These are phyloP conservation scores for Grammomys dolichurus DNA, from an alignment of 2,113 vertebrate genomes.

Conservation along the genomic window DNA sequence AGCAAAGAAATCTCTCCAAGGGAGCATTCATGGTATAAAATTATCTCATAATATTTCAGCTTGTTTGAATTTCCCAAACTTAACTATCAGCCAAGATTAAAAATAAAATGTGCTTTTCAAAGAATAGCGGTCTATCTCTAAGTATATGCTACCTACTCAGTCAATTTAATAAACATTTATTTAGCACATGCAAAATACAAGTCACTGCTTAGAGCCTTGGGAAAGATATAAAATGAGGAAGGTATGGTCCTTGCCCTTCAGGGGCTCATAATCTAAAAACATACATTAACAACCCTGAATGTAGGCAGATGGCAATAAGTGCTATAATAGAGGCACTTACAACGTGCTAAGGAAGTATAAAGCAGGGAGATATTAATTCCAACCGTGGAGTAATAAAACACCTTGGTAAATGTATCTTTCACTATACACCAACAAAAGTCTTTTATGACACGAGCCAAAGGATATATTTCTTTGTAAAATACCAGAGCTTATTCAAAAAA, in stretches of 20 bases:
- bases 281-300: conserved; percentile 63
- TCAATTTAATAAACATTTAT: conserved; percentile 79
- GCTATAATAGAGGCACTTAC: conserved; percentile 63
- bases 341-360: conserved; percentile 71
- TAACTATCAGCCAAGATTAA: conserved; percentile 54
- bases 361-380: conserved; percentile 74
- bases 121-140: conserved; percentile 51
- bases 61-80: conserved; percentile 42
- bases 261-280: conserved; percentile 74
- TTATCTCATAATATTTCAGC: background rate
- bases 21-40: background rate
- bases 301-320: conserved; percentile 74
- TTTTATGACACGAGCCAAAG: conserved; percentile 68
- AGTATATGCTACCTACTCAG: conserved; percentile 47
- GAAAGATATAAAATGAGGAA: conserved; percentile 62
- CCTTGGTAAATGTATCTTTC: conserved; percentile 73
- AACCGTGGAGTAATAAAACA: conserved; percentile 74
- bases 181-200: conserved; percentile 74
- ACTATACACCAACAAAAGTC: conserved; percentile 66
- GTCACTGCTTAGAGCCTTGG: conserved; percentile 7
- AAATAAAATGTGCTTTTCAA: conserved; percentile 52
- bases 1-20: conserved; percentile 4
- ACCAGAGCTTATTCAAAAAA: conserved; percentile 67
- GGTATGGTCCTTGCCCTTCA: conserved; percentile 68
- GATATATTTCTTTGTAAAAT: conserved; percentile 76